Conservation (phyloP, 2,113 vertebrate species). For the Murina feae region DNA sequence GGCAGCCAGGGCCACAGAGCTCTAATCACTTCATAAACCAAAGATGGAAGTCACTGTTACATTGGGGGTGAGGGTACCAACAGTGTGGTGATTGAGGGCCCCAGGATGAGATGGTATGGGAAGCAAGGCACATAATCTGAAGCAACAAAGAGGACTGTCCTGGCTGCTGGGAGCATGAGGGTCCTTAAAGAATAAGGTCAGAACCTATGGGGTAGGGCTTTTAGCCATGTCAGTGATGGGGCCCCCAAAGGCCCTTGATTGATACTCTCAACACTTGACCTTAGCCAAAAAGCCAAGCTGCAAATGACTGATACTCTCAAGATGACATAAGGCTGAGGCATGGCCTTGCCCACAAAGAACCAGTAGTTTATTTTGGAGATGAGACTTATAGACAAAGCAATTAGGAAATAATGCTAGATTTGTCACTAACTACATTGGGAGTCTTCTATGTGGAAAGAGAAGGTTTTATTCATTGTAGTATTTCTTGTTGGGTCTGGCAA, state of each 20-base stretch:
- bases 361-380: not conserved
- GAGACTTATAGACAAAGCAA: not conserved
- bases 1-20: not conserved
- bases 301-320: not conserved
- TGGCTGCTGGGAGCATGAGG: not conserved
- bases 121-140: not conserved
- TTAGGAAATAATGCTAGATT: not conserved
- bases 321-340: not conserved
- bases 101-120: not conserved
- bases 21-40: not conserved
- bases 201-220: not conserved
- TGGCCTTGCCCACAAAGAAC: not conserved
- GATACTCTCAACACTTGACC: not conserved
- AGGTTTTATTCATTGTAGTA: not conserved
- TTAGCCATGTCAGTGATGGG: not conserved
- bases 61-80: not conserved
- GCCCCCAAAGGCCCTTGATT: not conserved
- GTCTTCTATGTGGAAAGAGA: not conserved
- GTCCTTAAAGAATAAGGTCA: not conserved
- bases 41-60: not conserved
- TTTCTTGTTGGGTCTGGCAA: constrained; percentile 3
- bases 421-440: not conserved
- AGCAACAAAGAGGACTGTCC: not conserved
- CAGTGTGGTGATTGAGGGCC: not conserved
- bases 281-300: not conserved